Evolutionary conservation across 2,888 invertebrate species (phyloP), one percentile per base, ranked within the genome.

Genomic region (Zygothrica quintamaculata): DNA sequence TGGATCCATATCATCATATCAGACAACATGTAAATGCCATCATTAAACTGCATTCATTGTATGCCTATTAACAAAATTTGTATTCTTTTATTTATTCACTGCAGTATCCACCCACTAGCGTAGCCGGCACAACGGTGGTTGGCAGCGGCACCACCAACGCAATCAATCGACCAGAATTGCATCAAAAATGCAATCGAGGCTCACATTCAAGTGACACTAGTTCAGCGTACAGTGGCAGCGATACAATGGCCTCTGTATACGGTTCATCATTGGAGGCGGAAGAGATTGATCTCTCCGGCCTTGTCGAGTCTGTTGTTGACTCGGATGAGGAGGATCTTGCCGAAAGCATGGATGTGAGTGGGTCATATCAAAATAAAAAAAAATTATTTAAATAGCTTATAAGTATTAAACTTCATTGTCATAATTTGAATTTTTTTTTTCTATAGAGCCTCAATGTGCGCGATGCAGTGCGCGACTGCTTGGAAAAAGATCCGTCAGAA

Each of bases 401-500:
- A 9, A 12, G 7, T 34, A 8, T 34, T 34, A 12, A 9, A 34
- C 2, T 5, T 13, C 5, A 13, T 34, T 12, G n/a, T 12, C 4
- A 34, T 34, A 34, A 12, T 31, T 3, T 34, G 33, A 34, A 12
- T 12, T 34, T 12, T 2, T 4, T 7, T 11, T 12, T 40, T 8
- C 8, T 1, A 31, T 90, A 95, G 94, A 97, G 97, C 90, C 92
- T 97, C 72, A 96, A 95, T 66, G 96, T 97, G 8, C 94, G 98
- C 65, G 99, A 99, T 92, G 96, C 97, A 65, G 98, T 99, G 8
- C 93, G 99, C 66, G 99, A 99, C 92, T 99, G 99, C 90, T 93
- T 99, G 75, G 99, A 99, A 91, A 99, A 99, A 91, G 98, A 99
- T 90, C 99, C 99, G 9, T 94, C 95, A 44, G 98, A 99, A 88